Evolutionary conservation across 2,888 invertebrate species (phyloP).

Genomic region (Drosophila monieri): DNA sequence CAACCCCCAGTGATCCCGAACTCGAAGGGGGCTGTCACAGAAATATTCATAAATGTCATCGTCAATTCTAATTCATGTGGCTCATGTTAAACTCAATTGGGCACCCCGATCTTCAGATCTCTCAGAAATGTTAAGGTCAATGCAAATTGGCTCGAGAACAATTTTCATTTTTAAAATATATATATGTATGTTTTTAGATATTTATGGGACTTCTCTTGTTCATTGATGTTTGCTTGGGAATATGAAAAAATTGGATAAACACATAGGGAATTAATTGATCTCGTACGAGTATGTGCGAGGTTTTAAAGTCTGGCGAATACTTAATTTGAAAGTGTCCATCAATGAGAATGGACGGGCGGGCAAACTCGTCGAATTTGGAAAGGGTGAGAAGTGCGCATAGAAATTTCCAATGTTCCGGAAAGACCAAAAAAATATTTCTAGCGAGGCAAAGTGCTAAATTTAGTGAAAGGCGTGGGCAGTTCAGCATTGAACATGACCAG

Average conservation of each 20-base stretch:
- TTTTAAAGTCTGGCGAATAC: constrained; percentile 40
- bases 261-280: constrained; percentile 16
- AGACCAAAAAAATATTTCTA: constrained; percentile 34
- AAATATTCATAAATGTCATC: constrained; percentile 72
- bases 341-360: constrained; percentile 10
- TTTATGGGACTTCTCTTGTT: constrained; percentile 11
- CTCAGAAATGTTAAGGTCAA: constrained; percentile 65
- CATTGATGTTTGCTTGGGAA: constrained; percentile 3
- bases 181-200: constrained; percentile 1
- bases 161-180: constrained; percentile 32
- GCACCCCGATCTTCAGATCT: constrained; percentile 44
- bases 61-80: constrained; percentile 61
- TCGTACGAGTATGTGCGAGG: not conserved
- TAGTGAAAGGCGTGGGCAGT: constrained; percentile 71
- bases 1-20: constrained; percentile 29
- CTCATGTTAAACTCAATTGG: constrained; percentile 60
- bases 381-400: constrained; percentile 29
- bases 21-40: constrained; percentile 21
- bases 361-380: not conserved
- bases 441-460: constrained; percentile 59
- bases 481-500: constrained; percentile 74
- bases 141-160: constrained; percentile 61
- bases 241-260: constrained; percentile 7
- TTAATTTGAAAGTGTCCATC: constrained; percentile 48
- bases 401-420: constrained; percentile 53